These are phyloP conservation scores for Tragopan temminckii DNA, from an alignment of 2,797 vertebrate species.

Conservation along the genomic window DNA sequence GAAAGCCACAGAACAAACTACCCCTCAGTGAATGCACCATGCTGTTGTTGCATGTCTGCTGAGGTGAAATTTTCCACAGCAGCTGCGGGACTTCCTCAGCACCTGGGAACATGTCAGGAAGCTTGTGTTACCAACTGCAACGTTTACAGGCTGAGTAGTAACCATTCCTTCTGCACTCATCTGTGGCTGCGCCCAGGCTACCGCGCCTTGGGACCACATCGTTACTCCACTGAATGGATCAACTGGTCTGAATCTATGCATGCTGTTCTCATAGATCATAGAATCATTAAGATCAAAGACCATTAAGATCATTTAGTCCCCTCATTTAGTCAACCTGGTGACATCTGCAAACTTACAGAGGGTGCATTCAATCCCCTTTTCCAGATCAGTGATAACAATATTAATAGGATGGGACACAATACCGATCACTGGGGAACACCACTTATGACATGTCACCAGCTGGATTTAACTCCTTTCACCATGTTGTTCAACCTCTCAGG, in stretches of 20 bases:
- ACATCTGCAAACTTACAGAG: no score
- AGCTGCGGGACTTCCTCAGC: background rate
- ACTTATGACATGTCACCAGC: no score
- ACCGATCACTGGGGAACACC: no score
- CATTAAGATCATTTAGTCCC: no score
- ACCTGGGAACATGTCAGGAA: background rate
- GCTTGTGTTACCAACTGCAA: background rate
- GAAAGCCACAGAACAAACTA: background rate
- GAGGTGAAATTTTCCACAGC: background rate
- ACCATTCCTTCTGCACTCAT: accelerated
- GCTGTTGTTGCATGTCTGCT: no score
- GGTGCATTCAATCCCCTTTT: no score
- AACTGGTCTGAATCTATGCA: accelerated
- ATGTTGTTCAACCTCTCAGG: background rate
- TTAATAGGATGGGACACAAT: no score
- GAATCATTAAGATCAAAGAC: no score
- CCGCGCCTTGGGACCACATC: background rate
- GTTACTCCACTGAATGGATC: accelerated
- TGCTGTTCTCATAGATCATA: background rate
- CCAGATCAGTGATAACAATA: no score
- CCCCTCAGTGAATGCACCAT: accelerated
- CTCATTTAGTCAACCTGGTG: no score
- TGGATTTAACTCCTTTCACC: no score
- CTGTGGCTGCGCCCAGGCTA: background rate
- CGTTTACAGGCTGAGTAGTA: background rate